phyloP scores from a whole-genome alignment of 2,888 invertebrate species.

The Diaprepes abbreviatus region DNA sequence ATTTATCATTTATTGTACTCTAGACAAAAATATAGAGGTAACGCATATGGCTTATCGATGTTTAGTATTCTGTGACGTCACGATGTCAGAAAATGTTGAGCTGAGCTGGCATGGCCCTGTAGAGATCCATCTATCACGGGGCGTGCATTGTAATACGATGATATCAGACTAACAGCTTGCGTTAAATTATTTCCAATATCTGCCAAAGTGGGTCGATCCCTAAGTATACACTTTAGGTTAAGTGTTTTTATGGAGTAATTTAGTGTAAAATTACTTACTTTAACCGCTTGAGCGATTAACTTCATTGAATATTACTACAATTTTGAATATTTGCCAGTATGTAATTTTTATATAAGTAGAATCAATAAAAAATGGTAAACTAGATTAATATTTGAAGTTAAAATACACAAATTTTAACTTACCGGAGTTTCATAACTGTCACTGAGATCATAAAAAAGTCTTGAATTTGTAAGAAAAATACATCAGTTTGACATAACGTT shows the following conservation, averaged over 20 bases:
- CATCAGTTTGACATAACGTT: too few species aligned
- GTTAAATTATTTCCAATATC: slow-evolving; percentile 58
- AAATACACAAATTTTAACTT: too few species aligned
- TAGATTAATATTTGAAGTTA: too few species aligned
- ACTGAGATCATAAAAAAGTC: too few species aligned
- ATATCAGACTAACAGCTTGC: slow-evolving; percentile 58
- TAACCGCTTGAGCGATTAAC: not conserved
- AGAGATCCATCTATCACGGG: slow-evolving; percentile 59
- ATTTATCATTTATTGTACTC: not conserved
- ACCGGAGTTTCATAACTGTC: too few species aligned
- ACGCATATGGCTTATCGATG: slow-evolving; percentile 37
- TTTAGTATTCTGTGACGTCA: slow-evolving; percentile 39
- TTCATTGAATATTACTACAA: not conserved
- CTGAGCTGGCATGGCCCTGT: slow-evolving; percentile 50
- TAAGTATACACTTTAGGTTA: slow-evolving; percentile 32
- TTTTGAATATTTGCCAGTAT: not conserved
- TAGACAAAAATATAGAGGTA: not conserved
- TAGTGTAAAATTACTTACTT: slow-evolving; percentile 33
- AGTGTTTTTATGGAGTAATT: slow-evolving; percentile 34
- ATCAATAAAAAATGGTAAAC: too few species aligned
- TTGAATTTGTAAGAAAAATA: too few species aligned
- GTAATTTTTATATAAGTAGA: too few species aligned
- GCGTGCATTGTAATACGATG: slow-evolving; percentile 56
- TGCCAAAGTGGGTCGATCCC: slow-evolving; percentile 42
- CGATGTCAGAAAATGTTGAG: slow-evolving; percentile 40